Percentiles rank a stretch among this genome's conserved stretches.
Conservation (phyloP, 2,888 invertebrate genomes). For the Acanthacorydalis orientalis region DNA sequence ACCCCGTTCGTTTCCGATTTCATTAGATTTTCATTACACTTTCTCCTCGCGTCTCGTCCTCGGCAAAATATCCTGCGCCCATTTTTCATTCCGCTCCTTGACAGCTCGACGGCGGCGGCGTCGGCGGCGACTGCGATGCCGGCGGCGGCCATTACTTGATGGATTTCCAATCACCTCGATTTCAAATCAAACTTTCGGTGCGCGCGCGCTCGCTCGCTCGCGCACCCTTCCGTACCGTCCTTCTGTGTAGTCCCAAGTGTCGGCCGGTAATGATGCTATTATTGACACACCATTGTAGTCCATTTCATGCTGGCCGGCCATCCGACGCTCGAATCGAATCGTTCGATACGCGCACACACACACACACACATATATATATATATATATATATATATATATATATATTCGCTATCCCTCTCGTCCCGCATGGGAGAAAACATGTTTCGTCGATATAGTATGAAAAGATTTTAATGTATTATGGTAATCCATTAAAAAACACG, state of each 20-base stretch:
- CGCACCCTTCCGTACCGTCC: background rate
- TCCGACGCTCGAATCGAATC: too few relatives aligned
- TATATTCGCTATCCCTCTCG: too few relatives aligned
- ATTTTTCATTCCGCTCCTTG: constrained; percentile 20
- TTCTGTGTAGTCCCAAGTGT: background rate
- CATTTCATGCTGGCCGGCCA: too few relatives aligned
- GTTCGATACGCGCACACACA: too few relatives aligned
- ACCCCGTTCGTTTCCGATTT: constrained; percentile 1
- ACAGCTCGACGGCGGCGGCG: constrained; percentile 14
- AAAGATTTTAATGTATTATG: too few relatives aligned
- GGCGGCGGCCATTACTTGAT: constrained; percentile 18
- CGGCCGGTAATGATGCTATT: constrained; percentile 1
- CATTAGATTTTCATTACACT: constrained; percentile 3
- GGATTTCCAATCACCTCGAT: constrained; percentile 23
- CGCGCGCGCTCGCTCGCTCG: background rate
- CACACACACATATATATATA: too few relatives aligned
- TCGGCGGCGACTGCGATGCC: too few relatives aligned
- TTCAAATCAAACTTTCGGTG: constrained; percentile 19
- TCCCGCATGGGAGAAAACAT: too few relatives aligned
- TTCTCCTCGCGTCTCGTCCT: constrained; percentile 10
- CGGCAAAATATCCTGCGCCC: constrained; percentile 14
- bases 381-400: too few relatives aligned
- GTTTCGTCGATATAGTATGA: too few relatives aligned
- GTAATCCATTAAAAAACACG: too few relatives aligned
- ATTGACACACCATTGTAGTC: background rate